Evolutionary conservation across 2,113 vertebrate genomes (phyloP), one percentile per base, ranked within the genome.

Genomic region (Syngnathoides biaculeatus): DNA sequence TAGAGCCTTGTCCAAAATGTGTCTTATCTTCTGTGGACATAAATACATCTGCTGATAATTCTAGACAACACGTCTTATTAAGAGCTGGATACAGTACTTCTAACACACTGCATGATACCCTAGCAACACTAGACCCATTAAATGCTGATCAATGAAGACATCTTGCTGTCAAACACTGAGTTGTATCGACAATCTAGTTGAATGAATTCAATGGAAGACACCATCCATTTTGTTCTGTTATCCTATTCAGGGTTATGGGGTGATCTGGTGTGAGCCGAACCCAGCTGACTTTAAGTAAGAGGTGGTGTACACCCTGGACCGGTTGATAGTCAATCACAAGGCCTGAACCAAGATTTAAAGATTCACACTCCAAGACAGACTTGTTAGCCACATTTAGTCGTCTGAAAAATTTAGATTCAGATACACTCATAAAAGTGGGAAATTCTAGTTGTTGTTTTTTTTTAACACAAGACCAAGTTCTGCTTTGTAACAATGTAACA

Each of bases 31-130:
- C 71, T 40, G 59, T 53, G 69, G 72, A 60, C 72, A 63, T 84
- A 83, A 85, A 82, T 75, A 79, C 73, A 86, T 79, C 82, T 79
- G 82, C 74, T 80, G 72, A 86, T 88, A 79, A 86, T 85, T 30
- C 78, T 65, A 75, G 80, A 78, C 79, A 81, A 68, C 75, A 84
- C 79, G 79, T 82, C 74, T 58, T 77, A 78, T 87, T 85, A 84
- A 79, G 71, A 78, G 73, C 56, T 80, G 58, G 52, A 55, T 69
- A 35, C 6, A 35, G 30, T 35, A 64, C 60, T 75, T 71, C 68
- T 71, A 81, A 79, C 67, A 72, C 62, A 64, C 43, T 55, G 53
- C 76, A 65, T 20, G 59, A 68, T 69, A 74, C 64, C 73, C 71
- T 57, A 71, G 65, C 77, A 78, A 71, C 83, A 73, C 71, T 61